Base-by-base conservation (phyloP, 2,797 vertebrate genomes). In the Chaetophractus vellerosus region DNA sequence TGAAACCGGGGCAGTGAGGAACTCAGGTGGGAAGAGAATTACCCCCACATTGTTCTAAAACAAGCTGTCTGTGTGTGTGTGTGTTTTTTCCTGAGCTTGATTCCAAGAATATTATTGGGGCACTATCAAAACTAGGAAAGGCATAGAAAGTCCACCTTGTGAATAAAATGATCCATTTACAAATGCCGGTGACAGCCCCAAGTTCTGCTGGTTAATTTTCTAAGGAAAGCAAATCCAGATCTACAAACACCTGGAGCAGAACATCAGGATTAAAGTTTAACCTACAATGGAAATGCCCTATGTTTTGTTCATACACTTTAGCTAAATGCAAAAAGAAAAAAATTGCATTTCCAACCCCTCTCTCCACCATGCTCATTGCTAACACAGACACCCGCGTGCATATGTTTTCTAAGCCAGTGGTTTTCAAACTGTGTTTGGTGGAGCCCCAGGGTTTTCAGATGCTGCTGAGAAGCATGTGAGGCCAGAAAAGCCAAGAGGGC, bases 211-310 rank as follows among this genome's bases (percentile, higher is more conserved):
- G n/a, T 64, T 48, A n/a, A 55, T 69, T 89, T 87, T 68, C 19
- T 95, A 84, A 71, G 14, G 57, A 91, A 80, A 72, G 75, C 21
- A 36, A 94, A 80, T 72, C 24, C 36, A 74, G 24, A 15, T 45
- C 38, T 72, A 14, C 11, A 23, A 36, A 36, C 11, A n/a, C 33
- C 18, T 75, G 36, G 26, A 88, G 11, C 31, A 89, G 59, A 84
- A 63, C 26, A 23, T 18, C 18, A 71, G 38, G 21, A 21, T 89
- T 72, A 19, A 91, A 74, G 33, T 82, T 74, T 50, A 90, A 69
- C 28, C 24, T 45, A 18, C n/a, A 55, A 41, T 15, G 41, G 45
- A 71, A 83, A 72, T 24, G 9, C 0, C 16, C 24, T 48, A 19
- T 41, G 5, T 84, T 84, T 69, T 57, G 28, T 64, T 80, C 81